Base-by-base conservation (phyloP, 2,113 vertebrate species). In the Thinocorus orbignyianus region DNA sequence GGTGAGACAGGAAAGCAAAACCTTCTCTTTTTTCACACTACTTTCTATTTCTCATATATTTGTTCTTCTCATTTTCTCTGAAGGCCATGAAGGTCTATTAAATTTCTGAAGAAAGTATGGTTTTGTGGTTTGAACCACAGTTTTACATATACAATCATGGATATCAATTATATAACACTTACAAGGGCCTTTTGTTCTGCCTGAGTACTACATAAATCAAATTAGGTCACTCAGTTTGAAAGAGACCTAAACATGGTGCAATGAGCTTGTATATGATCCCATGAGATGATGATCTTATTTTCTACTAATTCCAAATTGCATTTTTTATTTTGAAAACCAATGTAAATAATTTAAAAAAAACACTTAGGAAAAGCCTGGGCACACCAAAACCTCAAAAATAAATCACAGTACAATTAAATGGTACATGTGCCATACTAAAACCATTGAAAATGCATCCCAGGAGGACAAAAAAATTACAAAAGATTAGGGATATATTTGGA, bases 401-500 rank as follows among this genome's bases (percentile, higher is more conserved):
- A 90, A 78, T n/a, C 28, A 25, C 15, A 10, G 10, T 87, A 58
- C 9, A 49, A 79, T 68, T 68, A 90, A 90, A 62, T 26, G 12
- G 14, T 68, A 81, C 33, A 51, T 30, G 24, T 71, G 39, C 78
- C 68, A 60, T 92, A 71, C 70, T 73, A 90, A 86, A 88, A 62
- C 42, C 70, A 78, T 41, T 52, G 25, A 10, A 96, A 95, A 90
- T 77, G 44, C 33, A 64, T 94, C 93, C 64, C 79, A 92, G 54
- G 72, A 93, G 79, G 35, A 88, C 23, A 55, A 92, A 83, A 92
- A 81, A 65, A 37, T 35, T 46, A 86, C 58, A 74, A 80, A 95
- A 92, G 16, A 94, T 94, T 86, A 92, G 23, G 51, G 65, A 64
- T 35, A 37, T 60, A 73, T 92, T 93, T 96, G 41, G 48, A 93